Conservation (phyloP, 2,888 invertebrate genomes). For the Epirrhoe tristata region DNA sequence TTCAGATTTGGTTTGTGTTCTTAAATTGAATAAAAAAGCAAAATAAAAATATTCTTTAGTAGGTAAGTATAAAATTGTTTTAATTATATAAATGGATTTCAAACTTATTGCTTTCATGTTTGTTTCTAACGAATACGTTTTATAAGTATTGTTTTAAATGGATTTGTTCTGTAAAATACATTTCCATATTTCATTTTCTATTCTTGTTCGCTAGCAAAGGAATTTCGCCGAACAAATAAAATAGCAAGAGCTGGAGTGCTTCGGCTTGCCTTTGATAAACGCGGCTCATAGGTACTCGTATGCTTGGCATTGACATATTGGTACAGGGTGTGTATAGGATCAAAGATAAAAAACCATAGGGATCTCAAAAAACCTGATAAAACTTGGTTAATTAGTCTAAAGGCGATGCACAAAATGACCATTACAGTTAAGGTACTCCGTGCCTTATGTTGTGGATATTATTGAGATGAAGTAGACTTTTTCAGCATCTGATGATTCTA, state of each 20-base stretch:
- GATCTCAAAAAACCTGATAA: too few species aligned
- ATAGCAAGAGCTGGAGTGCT: constrained; percentile 54
- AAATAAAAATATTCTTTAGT: neutral
- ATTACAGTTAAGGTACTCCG: too few species aligned
- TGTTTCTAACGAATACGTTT: constrained; percentile 3
- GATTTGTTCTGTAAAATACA: constrained; percentile 12
- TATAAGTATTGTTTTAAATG: constrained; percentile 9
- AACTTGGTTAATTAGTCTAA: too few species aligned
- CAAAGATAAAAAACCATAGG: too few species aligned
- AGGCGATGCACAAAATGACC: too few species aligned
- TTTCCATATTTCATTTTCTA: constrained; percentile 28
- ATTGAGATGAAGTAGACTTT: too few species aligned
- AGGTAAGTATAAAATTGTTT: neutral
- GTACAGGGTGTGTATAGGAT: neutral
- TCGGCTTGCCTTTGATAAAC: constrained; percentile 55
- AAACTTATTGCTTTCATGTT: neutral
- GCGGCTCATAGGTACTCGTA: constrained; percentile 57
- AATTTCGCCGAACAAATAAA: constrained; percentile 41
- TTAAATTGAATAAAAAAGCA: neutral
- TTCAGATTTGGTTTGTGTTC: neutral
- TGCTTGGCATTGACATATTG: constrained; percentile 52
- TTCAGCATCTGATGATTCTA: too few species aligned
- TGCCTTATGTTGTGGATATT: too few species aligned
- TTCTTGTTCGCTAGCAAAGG: constrained; percentile 35
- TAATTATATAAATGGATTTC: neutral